Conservation (phyloP, 2,113 vertebrate species). For the Hipposideros armiger region DNA sequence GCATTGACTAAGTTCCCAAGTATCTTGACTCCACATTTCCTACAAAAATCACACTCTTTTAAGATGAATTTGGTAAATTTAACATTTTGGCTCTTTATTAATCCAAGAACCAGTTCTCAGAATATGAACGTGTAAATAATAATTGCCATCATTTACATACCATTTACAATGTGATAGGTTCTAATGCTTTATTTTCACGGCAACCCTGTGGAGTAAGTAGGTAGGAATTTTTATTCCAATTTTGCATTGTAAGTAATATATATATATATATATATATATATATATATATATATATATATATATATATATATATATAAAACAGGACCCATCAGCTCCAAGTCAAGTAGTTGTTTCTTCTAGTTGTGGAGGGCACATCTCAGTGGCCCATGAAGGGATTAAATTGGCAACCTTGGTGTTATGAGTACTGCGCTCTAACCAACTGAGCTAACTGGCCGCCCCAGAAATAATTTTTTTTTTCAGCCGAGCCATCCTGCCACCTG, state of each 20-base stretch:
- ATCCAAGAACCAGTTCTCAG: background rate
- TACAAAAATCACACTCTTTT: background rate
- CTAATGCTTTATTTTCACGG: background rate
- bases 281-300: no score
- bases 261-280: no score
- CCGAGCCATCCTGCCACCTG: no score
- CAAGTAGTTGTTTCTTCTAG: no score
- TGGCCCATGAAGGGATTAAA: no score
- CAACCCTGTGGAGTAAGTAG: background rate
- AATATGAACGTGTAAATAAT: background rate
- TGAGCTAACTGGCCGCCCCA: no score
- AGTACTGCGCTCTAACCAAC: no score
- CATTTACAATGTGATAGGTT: background rate
- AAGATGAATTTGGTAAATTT: slow-evolving; percentile 7
- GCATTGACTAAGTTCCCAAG: background rate
- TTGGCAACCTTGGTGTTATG: no score
- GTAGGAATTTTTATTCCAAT: background rate
- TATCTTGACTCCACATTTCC: background rate
- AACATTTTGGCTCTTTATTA: slow-evolving; percentile 34
- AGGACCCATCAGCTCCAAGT: no score
- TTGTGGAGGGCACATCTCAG: no score
- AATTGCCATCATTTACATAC: background rate
- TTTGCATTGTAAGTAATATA: slow-evolving; percentile 2
- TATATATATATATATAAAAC: no score
- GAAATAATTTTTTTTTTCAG: no score